phyloP scores from a whole-genome alignment of 2,888 invertebrate species.

The Cryptocheilus praepositus region DNA sequence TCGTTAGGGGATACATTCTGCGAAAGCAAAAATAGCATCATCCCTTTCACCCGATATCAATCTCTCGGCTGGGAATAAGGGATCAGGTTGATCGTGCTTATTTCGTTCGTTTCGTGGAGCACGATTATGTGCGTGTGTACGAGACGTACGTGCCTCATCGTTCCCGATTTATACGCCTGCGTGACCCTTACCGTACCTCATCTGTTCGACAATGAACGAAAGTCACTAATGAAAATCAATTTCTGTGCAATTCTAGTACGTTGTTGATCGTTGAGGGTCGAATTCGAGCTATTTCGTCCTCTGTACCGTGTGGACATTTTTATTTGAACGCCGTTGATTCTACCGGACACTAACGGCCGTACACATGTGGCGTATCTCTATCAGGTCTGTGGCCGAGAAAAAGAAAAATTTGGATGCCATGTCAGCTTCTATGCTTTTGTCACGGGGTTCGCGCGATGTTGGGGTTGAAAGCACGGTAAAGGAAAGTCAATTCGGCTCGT shows the following conservation, averaged over 20 bases:
- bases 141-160: slow-evolving; percentile 1
- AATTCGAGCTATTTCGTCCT: no score
- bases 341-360: no score
- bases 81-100: slow-evolving; percentile 44
- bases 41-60: slow-evolving; percentile 44
- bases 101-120: slow-evolving; percentile 29
- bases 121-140: background rate
- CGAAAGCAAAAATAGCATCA: slow-evolving; percentile 36
- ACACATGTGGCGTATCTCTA: no score
- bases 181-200: slow-evolving; percentile 19
- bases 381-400: no score
- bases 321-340: no score
- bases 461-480: no score
- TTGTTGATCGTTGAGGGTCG: no score
- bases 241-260: background rate
- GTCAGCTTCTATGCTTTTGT: no score
- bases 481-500: no score
- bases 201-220: background rate
- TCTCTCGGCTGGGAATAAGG: slow-evolving; percentile 39
- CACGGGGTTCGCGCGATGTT: no score
- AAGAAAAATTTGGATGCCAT: no score
- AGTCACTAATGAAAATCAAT: background rate
- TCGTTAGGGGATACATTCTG: slow-evolving; percentile 19
- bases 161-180: slow-evolving; percentile 24
- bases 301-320: no score